Evolutionary conservation across 2,113 vertebrate genomes (phyloP), one percentile per base, ranked within the genome.

Genomic region (Catharus minimus): DNA sequence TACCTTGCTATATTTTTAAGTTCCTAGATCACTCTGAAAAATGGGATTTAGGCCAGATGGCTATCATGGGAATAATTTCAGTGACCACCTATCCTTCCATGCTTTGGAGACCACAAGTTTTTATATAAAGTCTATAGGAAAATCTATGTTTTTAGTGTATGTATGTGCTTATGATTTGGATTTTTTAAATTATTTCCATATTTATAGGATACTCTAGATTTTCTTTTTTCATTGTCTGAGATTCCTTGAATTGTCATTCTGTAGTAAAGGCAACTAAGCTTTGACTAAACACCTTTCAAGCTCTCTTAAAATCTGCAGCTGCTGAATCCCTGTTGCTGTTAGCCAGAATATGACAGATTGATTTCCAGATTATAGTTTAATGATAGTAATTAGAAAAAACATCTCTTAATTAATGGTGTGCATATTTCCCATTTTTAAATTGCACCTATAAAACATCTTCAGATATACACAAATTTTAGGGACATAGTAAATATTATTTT

Each of bases 401-500:
- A 3, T 22, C 13, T 91, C 62, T 85, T 95, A 91, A 88, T 93
- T 88, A 87, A 69, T 82, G 55, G 24, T 77, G 55, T 84, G 46
- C 89, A 41, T 50, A 46, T 92, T 82, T 87, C 73, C n/a, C 32
- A 49, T 68, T 88, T 94, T 95, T 30, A 90, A 93, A 90, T 90
- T 86, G 21, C 66, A 84, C 38, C 66, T 90, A 88, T 88, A 88
- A 90, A 81, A 27, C 57, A 28, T 62, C 80, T 90, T 81, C 55
- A 92, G 80, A 67, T 75, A 84, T 38, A 90, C 80, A 94, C 72
- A 95, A 90, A 93, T 17, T 71, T 86, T 78, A 81, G 41, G 46
- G 94, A 76, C 53, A 90, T 18, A 88, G 80, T 77, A 91, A 90
- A 93, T 91, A 95, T 77, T 91, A 90, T 88, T 96, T 95, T 94